phyloP scores from a whole-genome alignment of 2,113 vertebrate species.

The Regulus satrapa region DNA sequence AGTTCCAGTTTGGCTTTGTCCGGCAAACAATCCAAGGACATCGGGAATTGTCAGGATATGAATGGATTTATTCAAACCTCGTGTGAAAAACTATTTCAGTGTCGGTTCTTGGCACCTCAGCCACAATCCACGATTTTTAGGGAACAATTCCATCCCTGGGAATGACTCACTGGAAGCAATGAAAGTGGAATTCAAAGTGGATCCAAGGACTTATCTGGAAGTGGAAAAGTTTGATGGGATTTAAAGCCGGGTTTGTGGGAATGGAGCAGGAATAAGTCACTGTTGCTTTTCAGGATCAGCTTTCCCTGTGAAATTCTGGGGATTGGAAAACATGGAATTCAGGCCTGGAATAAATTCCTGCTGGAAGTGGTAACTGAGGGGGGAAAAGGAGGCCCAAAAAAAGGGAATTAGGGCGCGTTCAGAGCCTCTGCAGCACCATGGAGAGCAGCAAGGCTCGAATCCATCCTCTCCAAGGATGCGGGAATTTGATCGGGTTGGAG shows the following conservation, averaged over 20 bases:
- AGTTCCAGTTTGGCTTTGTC: neutral
- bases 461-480: rapidly evolving
- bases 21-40: neutral
- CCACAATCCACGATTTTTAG: neutral
- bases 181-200: too few species aligned
- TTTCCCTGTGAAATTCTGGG: neutral
- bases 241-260: rapidly evolving
- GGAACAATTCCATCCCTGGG: neutral
- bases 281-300: neutral
- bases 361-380: neutral
- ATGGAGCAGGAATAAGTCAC: rapidly evolving
- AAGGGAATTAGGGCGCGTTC: rapidly evolving
- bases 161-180: neutral
- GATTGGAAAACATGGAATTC: neutral
- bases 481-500: too few species aligned
- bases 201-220: neutral
- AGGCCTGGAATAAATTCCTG: neutral
- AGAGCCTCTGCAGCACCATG: neutral
- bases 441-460: neutral
- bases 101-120: too few species aligned
- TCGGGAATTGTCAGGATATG: neutral
- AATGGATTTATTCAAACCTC: neutral
- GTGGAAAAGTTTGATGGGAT: neutral
- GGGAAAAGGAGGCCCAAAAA: neutral
- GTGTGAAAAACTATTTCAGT: neutral